These are phyloP conservation scores for Hypena proboscidalis DNA, from an alignment of 2,888 invertebrate species.

Conservation along the genomic window DNA sequence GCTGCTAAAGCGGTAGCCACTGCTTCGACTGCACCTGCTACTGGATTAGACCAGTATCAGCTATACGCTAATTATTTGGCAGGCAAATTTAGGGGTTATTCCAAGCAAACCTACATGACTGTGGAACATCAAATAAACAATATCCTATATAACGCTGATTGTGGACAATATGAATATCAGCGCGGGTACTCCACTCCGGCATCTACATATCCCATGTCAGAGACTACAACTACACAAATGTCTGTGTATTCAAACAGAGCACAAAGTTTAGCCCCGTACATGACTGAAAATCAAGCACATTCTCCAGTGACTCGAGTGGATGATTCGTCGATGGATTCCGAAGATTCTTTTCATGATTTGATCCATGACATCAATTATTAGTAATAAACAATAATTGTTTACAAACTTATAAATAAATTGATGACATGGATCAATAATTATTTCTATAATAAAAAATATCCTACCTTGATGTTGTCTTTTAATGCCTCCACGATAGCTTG, in stretches of 20 bases:
- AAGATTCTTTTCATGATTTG: slow-evolving; percentile 20
- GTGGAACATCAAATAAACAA: slow-evolving; percentile 27
- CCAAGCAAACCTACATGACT: slow-evolving; percentile 19
- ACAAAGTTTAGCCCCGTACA: slow-evolving; percentile 20
- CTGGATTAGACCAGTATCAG: slow-evolving; percentile 23
- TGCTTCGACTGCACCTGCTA: slow-evolving; percentile 25
- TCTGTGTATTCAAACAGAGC: slow-evolving; percentile 19
- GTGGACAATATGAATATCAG: slow-evolving; percentile 21
- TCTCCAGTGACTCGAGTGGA: slow-evolving; percentile 23
- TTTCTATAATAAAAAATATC: too few species aligned
- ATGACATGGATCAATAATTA: too few species aligned
- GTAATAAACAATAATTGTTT: slow-evolving; percentile 19
- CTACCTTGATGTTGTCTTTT: too few species aligned
- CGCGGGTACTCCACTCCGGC: slow-evolving; percentile 17
- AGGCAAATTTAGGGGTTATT: slow-evolving; percentile 21
- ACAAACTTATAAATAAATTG: slow-evolving; percentile 24
- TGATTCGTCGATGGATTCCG: slow-evolving; percentile 26
- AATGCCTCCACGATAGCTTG: too few species aligned
- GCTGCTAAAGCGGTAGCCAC: slow-evolving; percentile 24
- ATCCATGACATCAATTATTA: slow-evolving; percentile 24
- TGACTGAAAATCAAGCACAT: slow-evolving; percentile 20
- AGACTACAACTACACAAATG: slow-evolving; percentile 18
- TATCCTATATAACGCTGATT: slow-evolving; percentile 22
- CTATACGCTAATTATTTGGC: slow-evolving; percentile 24
- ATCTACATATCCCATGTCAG: slow-evolving; percentile 19